Evolutionary conservation across 2,888 invertebrate genomes (phyloP), one percentile per base, ranked within the genome.

Genomic region (Aethes cnicana): DNA sequence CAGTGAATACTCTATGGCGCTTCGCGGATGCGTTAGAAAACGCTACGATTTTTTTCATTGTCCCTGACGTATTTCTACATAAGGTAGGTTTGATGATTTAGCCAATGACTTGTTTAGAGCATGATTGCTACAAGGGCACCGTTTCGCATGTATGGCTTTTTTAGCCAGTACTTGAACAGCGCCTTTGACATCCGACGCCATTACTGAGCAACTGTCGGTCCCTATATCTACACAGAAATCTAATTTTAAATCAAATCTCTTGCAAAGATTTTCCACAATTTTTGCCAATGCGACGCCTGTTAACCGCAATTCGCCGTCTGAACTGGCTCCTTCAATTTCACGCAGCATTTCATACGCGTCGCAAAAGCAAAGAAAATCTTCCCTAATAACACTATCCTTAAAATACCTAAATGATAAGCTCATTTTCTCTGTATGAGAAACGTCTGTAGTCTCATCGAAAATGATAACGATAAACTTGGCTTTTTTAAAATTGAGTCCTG

Each of bases 361-460:
- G 35, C 53, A 53, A 11, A 53, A 49, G 18, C 12, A 18, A 14
- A 44, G n/a, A 53, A 56, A 55, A 53, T 53, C 20, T 44, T 55
- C 55, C 42, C 44, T 53, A 44, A 55, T 53, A 39, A 55, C 4
- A 9, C 44, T 44, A 43, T 55, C 48, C 44, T 48, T n/a, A 12
- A 64, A 36, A 61, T 68, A 66, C 36, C 65, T 23, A 7, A 71
- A 49, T 43, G 61, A 55, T 41, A 68, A 54, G 43, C 61, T 64
- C 47, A 72, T 16, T 60, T 53, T 52, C 49, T 32, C 33, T 36
- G 26, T 55, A 46, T 52, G 49, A 14, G 56, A 53, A 35, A 53
- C 43, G 44, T 69, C 67, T 21, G 64, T 68, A 6, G 67, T 72
- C 56, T 70, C 66, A 33, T 72, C 66, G 49, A 68, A 69, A 8